Evolutionary conservation across 2,113 vertebrate genomes (phyloP).

Genomic region (Addax nasomaculatus): DNA sequence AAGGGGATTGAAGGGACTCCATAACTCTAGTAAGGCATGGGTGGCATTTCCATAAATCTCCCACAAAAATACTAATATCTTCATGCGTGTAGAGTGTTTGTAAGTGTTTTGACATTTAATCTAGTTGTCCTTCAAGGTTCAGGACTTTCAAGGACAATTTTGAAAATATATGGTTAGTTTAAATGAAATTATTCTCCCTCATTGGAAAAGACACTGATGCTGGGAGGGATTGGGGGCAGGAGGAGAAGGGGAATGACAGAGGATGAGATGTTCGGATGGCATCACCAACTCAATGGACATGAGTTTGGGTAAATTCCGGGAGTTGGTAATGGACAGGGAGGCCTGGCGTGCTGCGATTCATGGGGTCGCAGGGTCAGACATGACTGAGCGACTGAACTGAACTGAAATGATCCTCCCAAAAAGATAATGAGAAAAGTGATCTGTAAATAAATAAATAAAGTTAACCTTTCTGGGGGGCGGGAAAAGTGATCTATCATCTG

Average conservation of each 20-base stretch:
- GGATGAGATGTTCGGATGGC: no score
- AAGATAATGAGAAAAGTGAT: constrained; percentile 27
- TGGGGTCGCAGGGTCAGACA: no score
- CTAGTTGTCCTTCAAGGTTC: constrained; percentile 6
- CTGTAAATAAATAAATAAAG: background rate
- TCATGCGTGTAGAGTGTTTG: background rate
- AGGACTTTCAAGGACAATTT: background rate
- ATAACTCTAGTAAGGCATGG: background rate
- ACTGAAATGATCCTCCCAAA: background rate
- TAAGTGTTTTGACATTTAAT: background rate
- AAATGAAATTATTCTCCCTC: constrained; percentile 49
- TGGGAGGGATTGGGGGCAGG: no score
- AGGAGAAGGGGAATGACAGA: no score
- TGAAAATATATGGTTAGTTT: constrained; percentile 46
- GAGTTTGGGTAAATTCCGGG: no score
- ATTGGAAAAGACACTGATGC: no score
- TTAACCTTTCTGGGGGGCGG: background rate
- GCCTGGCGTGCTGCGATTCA: no score
- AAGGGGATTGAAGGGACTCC: background rate
- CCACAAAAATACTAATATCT: constrained; percentile 20
- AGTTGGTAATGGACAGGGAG: no score
- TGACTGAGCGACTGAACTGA: no score
- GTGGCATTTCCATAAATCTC: background rate
- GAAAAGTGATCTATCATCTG: background rate
- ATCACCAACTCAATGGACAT: no score